phyloP scores from a whole-genome alignment of 1,140 invertebrate genomes.

The Drosophila funebris region DNA sequence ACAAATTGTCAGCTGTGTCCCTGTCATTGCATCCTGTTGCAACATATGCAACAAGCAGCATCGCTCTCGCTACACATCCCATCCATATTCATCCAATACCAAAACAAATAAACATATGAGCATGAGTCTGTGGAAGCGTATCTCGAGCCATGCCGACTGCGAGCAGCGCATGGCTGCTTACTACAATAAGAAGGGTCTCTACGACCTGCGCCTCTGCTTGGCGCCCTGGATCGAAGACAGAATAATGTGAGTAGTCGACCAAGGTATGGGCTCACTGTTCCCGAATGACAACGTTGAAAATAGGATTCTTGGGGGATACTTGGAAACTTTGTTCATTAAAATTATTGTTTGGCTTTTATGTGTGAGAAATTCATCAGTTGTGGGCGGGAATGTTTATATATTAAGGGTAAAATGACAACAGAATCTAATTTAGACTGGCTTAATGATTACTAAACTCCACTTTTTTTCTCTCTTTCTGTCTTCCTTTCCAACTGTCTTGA shows the following conservation, averaged over 20 bases:
- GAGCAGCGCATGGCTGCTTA: constrained; percentile 78
- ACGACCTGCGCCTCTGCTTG: constrained; percentile 76
- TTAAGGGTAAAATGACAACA: no score
- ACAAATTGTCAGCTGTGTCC: constrained; percentile 26
- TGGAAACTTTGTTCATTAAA: no score
- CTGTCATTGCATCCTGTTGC: constrained; percentile 27
- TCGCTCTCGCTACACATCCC: constrained; percentile 26
- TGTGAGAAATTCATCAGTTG: neutral
- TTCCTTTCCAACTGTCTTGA: no score
- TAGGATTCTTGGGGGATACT: neutral
- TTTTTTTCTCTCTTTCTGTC: neutral
- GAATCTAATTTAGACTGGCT: no score
- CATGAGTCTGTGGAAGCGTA: constrained; percentile 82
- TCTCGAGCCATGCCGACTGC: constrained; percentile 74
- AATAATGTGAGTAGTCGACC: constrained; percentile 79
- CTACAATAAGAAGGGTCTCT: constrained; percentile 80
- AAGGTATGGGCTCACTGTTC: neutral
- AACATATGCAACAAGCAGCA: constrained; percentile 1
- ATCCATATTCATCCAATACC: constrained; percentile 50
- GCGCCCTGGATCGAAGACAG: constrained; percentile 82
- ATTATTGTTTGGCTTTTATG: neutral
- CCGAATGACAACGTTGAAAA: neutral
- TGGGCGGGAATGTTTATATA: neutral
- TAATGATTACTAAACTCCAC: neutral
- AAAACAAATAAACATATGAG: constrained; percentile 50